Conservation (phyloP, 2,113 vertebrate species). For the Hypanus sabinus region DNA sequence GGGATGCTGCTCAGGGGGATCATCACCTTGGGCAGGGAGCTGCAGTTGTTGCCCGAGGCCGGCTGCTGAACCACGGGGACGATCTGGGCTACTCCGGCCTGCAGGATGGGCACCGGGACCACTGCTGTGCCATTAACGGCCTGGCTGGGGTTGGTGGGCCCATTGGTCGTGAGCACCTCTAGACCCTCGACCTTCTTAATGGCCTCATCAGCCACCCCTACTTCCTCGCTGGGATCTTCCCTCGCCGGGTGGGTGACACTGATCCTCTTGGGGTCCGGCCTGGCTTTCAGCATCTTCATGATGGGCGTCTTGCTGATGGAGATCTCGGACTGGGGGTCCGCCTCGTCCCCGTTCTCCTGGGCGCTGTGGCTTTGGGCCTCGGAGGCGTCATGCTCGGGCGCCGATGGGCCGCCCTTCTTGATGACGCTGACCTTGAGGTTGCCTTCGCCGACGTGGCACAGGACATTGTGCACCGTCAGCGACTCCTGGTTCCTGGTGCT, state of each 20-base stretch:
- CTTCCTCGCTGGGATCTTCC: slow-evolving; percentile 53
- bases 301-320: slow-evolving; percentile 94
- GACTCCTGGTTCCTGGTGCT: slow-evolving; percentile 79
- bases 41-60: slow-evolving; percentile 54
- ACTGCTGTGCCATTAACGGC: slow-evolving; percentile 66
- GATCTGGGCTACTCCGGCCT: slow-evolving; percentile 79
- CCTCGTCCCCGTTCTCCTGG: slow-evolving; percentile 41
- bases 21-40: slow-evolving; percentile 90
- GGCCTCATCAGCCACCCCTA: slow-evolving; percentile 40
- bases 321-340: slow-evolving; percentile 61
- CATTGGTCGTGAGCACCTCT: slow-evolving; percentile 59
- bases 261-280: slow-evolving; percentile 83
- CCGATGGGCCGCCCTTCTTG: slow-evolving; percentile 62
- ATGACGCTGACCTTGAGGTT: slow-evolving; percentile 68
- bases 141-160: slow-evolving; percentile 54
- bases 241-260: slow-evolving; percentile 65
- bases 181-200: not conserved
- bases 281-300: slow-evolving; percentile 92
- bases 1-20: slow-evolving; percentile 96
- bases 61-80: slow-evolving; percentile 79
- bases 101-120: slow-evolving; percentile 67
- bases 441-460: slow-evolving; percentile 63
- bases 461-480: slow-evolving; percentile 80
- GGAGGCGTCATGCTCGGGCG: slow-evolving; percentile 73
- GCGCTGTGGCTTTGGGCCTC: slow-evolving; percentile 47